Evolutionary conservation across 2,797 vertebrate species (phyloP), one percentile per base, ranked within the genome.

Genomic region (Chiroxiphia lanceolata): DNA sequence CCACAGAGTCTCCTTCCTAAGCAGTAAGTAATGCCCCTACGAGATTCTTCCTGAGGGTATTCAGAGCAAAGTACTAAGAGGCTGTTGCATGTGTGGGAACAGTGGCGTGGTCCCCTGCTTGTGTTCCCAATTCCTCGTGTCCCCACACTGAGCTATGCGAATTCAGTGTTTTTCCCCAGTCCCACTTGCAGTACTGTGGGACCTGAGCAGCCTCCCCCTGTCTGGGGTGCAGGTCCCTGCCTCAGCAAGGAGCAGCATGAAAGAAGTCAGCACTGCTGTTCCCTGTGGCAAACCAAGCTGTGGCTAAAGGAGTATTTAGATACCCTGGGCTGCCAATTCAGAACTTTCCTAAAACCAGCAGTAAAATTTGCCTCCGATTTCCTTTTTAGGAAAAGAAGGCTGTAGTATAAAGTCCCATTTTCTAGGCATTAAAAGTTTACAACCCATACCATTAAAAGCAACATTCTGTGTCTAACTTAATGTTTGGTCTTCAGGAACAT

Each of bases 311-410:
- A 95, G 50, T 74, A 91, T 96, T 94, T 76, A 40, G 70, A 82
- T 90, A 95, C 51, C 79, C 74, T 50, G 65, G 47, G 59, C 74
- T 96, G 96, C 92, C 94, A 96, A 76, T 95, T 95, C 78, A 93
- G 81, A 93, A 61, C 88, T 94, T 93, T 63, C 48, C 78, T 94
- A 89, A 95, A 93, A 78, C 88, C 92, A 83, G 69, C 95, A 92
- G 86, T 78, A 91, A 95, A 96, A 93, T 92, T 94, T 89, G 90
- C 90, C 83, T 95, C 31, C 0, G 0, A 94, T 95, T 95, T 96
- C 95, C 95, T 96, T 96, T 97, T 96, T 96, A 97, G 95, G 95
- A 78, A 94, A 94, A 94, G 90, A 93, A 86, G 56, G 31, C 83
- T 93, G 65, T 83, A 83, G 75, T 34, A 91, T 85, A 65, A 94